Conservation (phyloP, 2,113 vertebrate species). For the Butorides virescens region DNA sequence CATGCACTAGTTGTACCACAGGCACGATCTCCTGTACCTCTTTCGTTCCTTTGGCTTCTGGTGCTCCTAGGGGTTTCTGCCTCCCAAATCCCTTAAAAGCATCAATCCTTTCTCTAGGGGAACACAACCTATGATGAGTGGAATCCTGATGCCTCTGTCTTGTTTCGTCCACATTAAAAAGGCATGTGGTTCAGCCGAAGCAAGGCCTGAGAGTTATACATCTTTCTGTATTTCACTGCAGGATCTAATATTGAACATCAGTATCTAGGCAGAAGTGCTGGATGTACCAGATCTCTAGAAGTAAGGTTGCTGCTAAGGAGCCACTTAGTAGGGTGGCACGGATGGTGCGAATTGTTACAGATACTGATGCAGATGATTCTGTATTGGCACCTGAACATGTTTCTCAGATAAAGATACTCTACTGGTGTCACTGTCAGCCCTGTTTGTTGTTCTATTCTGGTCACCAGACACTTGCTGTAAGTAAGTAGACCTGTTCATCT, state of each 20-base stretch:
- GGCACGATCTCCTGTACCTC: background rate
- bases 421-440: background rate
- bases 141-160: background rate
- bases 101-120: background rate
- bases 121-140: background rate
- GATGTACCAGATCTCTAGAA: background rate
- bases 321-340: background rate
- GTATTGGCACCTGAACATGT: background rate
- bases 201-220: background rate
- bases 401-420: background rate
- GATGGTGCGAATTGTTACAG: background rate
- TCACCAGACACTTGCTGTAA: rapidly evolving
- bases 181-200: background rate
- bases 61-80: background rate
- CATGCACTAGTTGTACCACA: background rate
- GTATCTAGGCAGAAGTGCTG: background rate
- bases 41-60: background rate
- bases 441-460: background rate
- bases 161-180: background rate
- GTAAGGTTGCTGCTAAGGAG: background rate
- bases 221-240: background rate
- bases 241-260: background rate
- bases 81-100: background rate
- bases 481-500: background rate
- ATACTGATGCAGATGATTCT: background rate